phyloP scores from a whole-genome alignment of 2,888 invertebrate species.

The Iselma pallidipennis region DNA sequence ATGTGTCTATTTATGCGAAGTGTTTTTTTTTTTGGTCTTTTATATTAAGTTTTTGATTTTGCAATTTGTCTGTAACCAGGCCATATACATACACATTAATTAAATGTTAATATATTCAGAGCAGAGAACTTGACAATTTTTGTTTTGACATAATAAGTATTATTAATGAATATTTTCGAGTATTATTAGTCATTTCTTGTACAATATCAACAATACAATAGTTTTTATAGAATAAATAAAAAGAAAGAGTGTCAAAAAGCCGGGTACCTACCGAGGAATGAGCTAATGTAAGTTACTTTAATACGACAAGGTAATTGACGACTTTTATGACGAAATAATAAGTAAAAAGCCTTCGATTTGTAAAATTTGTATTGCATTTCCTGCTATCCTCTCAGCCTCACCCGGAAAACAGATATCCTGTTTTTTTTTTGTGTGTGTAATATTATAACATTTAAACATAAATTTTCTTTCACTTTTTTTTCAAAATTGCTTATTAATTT shows the following conservation, averaged over 20 bases:
- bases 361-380: background rate
- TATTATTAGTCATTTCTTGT: background rate
- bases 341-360: too few species aligned
- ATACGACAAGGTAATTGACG: too few species aligned
- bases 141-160: background rate
- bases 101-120: background rate
- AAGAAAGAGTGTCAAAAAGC: too few species aligned
- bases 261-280: too few species aligned
- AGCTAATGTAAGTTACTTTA: too few species aligned
- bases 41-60: background rate
- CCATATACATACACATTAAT: background rate
- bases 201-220: background rate
- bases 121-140: background rate
- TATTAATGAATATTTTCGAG: background rate
- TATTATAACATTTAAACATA: background rate
- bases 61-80: background rate
- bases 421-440: background rate
- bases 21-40: too few species aligned
- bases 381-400: background rate
- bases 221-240: too few species aligned
- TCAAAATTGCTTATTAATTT: constrained; percentile 42
- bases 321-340: too few species aligned
- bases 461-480: background rate
- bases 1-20: too few species aligned
- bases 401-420: background rate